Evolutionary conservation across 35 echinoderm and acorn worm genomes (phyloP), one percentile per base, ranked within the genome.

Genomic region (Chiridota heheva): DNA sequence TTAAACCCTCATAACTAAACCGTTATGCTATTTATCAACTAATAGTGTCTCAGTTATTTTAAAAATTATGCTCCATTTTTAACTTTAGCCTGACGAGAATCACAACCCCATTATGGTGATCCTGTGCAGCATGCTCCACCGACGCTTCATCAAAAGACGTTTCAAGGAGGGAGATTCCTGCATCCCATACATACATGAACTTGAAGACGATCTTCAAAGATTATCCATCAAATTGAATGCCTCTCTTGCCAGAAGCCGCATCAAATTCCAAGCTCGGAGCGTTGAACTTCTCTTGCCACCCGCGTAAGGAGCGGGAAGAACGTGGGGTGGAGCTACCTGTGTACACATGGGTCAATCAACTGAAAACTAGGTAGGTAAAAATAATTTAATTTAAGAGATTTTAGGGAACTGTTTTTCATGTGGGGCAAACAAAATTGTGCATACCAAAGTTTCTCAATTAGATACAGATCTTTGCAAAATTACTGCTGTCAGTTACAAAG

Each of bases 261-360:
- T 98, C 63, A 98, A 98, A 43, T 92, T 88, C 67, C 84, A 91
- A 60, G 95, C 89, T 1, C 44, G 78, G 0, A 92, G 89, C 44
- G 80, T 98, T 46, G 95, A 98, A 62, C 82, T 81, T 73, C 53
- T 98, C 17, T 47, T 98, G 12, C 95, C 90, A 29, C n/a, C 75
- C 2, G 86, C 76, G 0, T 85, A 83, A 17, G 38, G 70, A 98
- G 65, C 64, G 88, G 29, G 95, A 98, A 44, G 67, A 88, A 32
- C 74, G 74, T 7, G 89, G 84, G 0, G 60, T 69, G 1, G 66
- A 86, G 42, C 42, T 91, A 59, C 95, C 85, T 0, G 84, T 74
- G 27, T 98, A 92, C 77, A 77, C 95, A 2, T 98, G 95, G 95
- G 80, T 98, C 12, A 98, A 98, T 61, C 89, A 98, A 69, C 84